Base-by-base conservation (phyloP, 2,888 invertebrate genomes). In the Argynnis bischoffii region DNA sequence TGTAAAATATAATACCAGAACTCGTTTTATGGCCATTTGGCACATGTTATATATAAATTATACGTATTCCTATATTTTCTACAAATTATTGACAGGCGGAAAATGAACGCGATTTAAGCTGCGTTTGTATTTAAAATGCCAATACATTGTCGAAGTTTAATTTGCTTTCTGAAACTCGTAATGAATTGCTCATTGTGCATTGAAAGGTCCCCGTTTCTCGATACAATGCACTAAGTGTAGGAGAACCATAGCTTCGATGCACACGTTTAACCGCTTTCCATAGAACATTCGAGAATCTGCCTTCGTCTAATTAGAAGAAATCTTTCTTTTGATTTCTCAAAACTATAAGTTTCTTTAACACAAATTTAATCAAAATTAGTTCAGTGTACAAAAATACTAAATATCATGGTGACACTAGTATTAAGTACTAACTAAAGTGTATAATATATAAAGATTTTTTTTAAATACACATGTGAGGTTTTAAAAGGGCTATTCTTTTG, bases 151-250 rank as follows among this genome's bases (percentile, higher is more conserved):
- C 70, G 67, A 74, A 70, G 72, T 74, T 66, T 74, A 77, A 80
- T 79, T 79, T 80, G 78, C 79, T 78, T 77, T 73, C 72, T 53
- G 74, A 72, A 72, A 65, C 69, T 72, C 75, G 74, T 79, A 82
- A 84, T 79, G 81, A 80, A 85, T 84, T 78, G 81, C 79, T 76
- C 79, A 84, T 86, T 86, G 85, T 85, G 75, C 69, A 77, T 77
- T 77, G 75, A 75, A 77, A 70, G 55, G 70, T 70, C 59, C 69
- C 70, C 55, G 72, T 74, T 73, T 67, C 69, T 59, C 48, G 46
- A 64, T 63, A 70, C 72, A 73, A 73, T 73, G 72, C 69, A 21
- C 53, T 60, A 46, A 55, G 55, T 26, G 55, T 64, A 54, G 64
- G 64, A 61, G 55, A 60, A 68, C 57, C 66, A 56, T 26, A 59